phyloP scores from a whole-genome alignment of 1,140 invertebrate species.

The Drosophila lini region DNA sequence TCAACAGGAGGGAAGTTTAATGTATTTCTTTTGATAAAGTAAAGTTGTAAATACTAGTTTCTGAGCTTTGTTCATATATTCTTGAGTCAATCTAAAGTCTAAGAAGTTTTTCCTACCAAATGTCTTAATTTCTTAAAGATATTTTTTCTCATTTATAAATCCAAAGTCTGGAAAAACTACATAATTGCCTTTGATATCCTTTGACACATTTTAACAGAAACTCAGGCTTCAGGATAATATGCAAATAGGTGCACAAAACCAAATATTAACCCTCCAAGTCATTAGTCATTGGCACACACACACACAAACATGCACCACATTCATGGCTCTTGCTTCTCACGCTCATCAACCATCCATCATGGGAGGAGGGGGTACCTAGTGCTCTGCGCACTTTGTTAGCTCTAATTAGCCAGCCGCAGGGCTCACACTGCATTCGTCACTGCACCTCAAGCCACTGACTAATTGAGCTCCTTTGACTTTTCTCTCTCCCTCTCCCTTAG shows the following conservation, averaged over 20 bases:
- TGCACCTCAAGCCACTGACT: conserved; percentile 42
- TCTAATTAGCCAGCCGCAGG: conserved; percentile 30
- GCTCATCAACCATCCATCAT: conserved; percentile 32
- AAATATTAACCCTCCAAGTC: conserved; percentile 12
- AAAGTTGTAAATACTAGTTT: background rate
- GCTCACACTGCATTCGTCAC: conserved; percentile 11
- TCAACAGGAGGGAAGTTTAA: background rate
- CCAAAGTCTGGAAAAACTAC: background rate
- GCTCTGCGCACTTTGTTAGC: conserved; percentile 34
- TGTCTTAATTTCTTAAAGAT: background rate
- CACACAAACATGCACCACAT: background rate
- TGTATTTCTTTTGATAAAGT: background rate
- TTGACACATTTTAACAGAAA: background rate
- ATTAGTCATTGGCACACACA: conserved; percentile 30
- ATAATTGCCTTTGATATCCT: too few relatives aligned
- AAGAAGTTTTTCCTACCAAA: background rate
- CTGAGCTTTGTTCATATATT: background rate
- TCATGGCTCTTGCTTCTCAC: conserved; percentile 18
- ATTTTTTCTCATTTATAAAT: background rate
- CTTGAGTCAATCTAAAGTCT: background rate
- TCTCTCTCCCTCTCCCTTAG: conserved; percentile 23
- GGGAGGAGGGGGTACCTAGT: conserved; percentile 1
- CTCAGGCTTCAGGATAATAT: background rate
- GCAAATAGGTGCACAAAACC: conserved; percentile 1
- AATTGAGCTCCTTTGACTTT: conserved; percentile 57